phyloP scores from a whole-genome alignment of 53 echinoderm and acorn worm species.

The Holothuria scabra region DNA sequence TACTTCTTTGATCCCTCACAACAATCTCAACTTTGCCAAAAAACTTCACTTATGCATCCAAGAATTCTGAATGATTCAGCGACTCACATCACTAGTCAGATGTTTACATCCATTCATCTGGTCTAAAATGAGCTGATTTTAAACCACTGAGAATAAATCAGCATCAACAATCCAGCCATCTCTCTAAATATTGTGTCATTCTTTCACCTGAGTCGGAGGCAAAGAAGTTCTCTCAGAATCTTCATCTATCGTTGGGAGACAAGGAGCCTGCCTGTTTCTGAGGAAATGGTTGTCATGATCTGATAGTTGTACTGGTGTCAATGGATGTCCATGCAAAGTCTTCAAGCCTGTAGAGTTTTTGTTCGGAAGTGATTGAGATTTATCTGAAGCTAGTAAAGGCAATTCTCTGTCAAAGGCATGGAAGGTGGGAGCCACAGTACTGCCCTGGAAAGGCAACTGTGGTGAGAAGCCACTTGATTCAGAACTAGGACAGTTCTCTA shows the following conservation, averaged over 20 bases:
- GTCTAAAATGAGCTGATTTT: too few relatives aligned
- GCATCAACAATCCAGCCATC: too few relatives aligned
- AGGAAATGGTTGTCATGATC: constrained; percentile 16
- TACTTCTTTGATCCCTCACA: too few relatives aligned
- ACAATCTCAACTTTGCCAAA: too few relatives aligned
- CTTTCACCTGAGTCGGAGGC: too few relatives aligned
- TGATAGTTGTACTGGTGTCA: background rate
- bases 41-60: too few relatives aligned
- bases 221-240: constrained; percentile 17
- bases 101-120: too few relatives aligned
- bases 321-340: background rate
- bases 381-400: constrained; percentile 18
- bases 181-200: too few relatives aligned
- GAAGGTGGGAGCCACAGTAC: background rate
- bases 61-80: too few relatives aligned
- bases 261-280: background rate
- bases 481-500: constrained; percentile 50
- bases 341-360: background rate
- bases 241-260: constrained; percentile 19
- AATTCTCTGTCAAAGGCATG: constrained; percentile 29
- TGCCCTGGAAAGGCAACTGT: constrained; percentile 54
- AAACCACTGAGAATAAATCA: too few relatives aligned
- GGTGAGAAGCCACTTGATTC: constrained; percentile 79
- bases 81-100: too few relatives aligned
- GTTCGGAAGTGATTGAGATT: background rate